Conservation (phyloP, 2,888 invertebrate species). For the Caenorhabditis afra region DNA sequence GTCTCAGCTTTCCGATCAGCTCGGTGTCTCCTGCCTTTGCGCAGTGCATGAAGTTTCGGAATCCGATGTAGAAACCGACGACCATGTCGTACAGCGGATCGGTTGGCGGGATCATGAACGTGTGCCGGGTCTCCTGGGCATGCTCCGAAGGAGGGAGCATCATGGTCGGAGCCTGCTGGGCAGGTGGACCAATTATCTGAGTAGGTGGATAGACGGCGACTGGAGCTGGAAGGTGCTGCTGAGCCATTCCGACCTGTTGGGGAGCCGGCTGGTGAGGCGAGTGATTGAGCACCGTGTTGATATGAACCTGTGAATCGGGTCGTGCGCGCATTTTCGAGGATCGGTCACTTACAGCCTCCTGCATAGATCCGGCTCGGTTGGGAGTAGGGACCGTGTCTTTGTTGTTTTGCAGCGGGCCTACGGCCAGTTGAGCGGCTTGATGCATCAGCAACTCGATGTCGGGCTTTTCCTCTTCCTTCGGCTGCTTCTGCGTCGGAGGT, state of each 20-base stretch:
- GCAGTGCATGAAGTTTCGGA: conserved; percentile 23
- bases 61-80: conserved; percentile 43
- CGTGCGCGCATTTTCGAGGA: background rate
- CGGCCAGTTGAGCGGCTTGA: background rate
- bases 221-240: conserved; percentile 6
- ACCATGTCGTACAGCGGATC: conserved; percentile 56
- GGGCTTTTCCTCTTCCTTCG: background rate
- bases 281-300: conserved; percentile 19
- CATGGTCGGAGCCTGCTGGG: conserved; percentile 13
- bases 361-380: conserved; percentile 12
- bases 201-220: conserved; percentile 19
- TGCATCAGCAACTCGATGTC: conserved; percentile 2
- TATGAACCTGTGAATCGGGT: conserved; percentile 10
- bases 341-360: conserved; percentile 21
- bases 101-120: conserved; percentile 61
- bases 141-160: conserved; percentile 27
- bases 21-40: conserved; percentile 21
- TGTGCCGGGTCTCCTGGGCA: conserved; percentile 39
- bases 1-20: conserved; percentile 6
- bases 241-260: background rate
- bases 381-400: conserved; percentile 16
- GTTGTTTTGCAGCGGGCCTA: conserved; percentile 6
- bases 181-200: background rate
- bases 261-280: background rate
- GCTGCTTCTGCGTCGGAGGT: conserved; percentile 14